Base-by-base conservation (phyloP, 2,113 vertebrate species). In the Tichodroma muraria region DNA sequence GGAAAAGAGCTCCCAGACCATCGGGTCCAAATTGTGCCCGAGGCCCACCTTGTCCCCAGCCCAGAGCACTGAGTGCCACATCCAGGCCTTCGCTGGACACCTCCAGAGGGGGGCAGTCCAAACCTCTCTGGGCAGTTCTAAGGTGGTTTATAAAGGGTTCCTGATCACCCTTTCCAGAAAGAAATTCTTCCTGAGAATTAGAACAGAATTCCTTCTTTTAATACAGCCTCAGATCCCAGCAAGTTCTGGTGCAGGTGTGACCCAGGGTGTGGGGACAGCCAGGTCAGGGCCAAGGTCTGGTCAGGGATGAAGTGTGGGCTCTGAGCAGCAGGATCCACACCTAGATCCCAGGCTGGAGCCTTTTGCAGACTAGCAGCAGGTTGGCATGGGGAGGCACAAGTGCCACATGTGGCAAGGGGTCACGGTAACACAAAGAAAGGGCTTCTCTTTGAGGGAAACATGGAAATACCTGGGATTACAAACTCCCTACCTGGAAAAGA, bases 21-120 rank as follows among this genome's bases (percentile, higher is more conserved):
- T 20, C 0, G 1, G 5, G 19, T 30, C 35, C 30, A 6, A 10
- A 7, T 3, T 49, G 24, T 75, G 50, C 60, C 19, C 0, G 0
- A 28, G 47, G 3, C 50, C 35, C 20, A 31, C 42, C 50, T 45
- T 66, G 50, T 66, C 27, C 40, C 50, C 77, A 54, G 33, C 33
- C 50, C 35, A 21, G 21, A 25, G 60, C 35, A 1, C 70, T 24
- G 10, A n/a, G 52, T 31, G 71, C 11, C 52, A 66, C 23, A n/a
- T n/a, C 28, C 70, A 30, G n/a, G 6, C 8, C 6, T 57, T 49
- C 20, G 2, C 5, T 21, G 61, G 44, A 6, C 16, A 59, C 61
- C 33, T 53, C 27, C 54, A 69, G 47, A 63, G 19, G 6, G 45
- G 38, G 64, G 23, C 0, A 61, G 28, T 54, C 28, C 54, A 38